These are phyloP conservation scores for Semicossyphus pulcher DNA, from an alignment of 2,113 vertebrate species.

Conservation along the genomic window DNA sequence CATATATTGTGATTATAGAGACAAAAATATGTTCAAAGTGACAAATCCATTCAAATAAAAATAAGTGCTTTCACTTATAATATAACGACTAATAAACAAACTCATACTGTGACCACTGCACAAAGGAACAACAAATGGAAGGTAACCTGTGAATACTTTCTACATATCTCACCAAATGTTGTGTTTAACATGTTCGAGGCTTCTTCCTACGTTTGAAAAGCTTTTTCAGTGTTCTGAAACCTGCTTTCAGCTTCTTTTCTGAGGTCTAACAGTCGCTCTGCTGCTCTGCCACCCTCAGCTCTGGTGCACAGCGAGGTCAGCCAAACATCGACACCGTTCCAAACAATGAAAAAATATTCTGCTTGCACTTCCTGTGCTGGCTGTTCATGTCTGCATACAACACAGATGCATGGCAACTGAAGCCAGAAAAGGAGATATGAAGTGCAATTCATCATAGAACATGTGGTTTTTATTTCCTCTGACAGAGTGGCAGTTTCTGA, in stretches of 20 bases:
- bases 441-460: not conserved
- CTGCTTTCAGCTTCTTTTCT: not conserved
- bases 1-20: no score
- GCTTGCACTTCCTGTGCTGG: not conserved
- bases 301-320: constrained; percentile 36
- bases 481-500: not conserved
- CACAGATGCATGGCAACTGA: no score
- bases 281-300: constrained; percentile 11
- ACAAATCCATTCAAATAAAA: no score
- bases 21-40: no score
- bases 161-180: not conserved
- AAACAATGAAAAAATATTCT: not conserved
- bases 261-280: constrained; percentile 3
- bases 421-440: not conserved
- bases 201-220: not conserved
- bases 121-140: no score
- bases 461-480: not conserved
- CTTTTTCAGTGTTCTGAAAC: not conserved
- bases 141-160: not conserved
- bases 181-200: not conserved
- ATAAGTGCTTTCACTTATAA: no score
- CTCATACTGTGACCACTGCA: no score
- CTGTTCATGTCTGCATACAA: not conserved
- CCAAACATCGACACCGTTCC: not conserved
- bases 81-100: no score